Evolutionary conservation across 2,888 invertebrate species (phyloP).

Genomic region (Hypena proboscidalis): DNA sequence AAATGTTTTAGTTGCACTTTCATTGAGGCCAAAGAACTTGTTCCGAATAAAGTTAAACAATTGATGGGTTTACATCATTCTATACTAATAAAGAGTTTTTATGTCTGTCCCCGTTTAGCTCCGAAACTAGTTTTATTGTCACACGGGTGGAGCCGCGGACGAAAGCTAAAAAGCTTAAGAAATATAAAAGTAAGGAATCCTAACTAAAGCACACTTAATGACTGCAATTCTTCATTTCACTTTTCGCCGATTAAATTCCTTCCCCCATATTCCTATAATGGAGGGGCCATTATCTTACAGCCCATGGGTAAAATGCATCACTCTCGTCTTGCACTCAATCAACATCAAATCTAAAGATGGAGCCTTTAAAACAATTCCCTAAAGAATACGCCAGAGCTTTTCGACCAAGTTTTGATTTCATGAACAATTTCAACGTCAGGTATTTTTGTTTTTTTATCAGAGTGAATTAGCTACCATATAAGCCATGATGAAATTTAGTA

Average conservation of each 20-base stretch:
- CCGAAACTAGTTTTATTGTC: too few species aligned
- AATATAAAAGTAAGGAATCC: constrained; percentile 10
- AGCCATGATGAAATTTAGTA: too few species aligned
- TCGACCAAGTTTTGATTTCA: constrained; percentile 31
- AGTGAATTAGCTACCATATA: background rate
- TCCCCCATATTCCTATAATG: too few species aligned
- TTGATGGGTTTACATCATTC: too few species aligned
- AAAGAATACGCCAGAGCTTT: constrained; percentile 44
- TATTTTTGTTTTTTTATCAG: constrained; percentile 4
- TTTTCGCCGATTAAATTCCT: background rate
- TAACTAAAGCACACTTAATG: constrained; percentile 21
- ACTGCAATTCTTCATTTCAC: constrained; percentile 6
- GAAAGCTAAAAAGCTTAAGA: background rate
- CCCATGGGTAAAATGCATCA: constrained; percentile 24
- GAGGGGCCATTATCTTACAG: too few species aligned
- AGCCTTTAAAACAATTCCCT: constrained; percentile 40
- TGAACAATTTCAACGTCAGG: constrained; percentile 42
- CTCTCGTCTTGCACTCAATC: constrained; percentile 21
- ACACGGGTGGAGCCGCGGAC: too few species aligned
- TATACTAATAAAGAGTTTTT: too few species aligned
- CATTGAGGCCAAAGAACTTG: too few species aligned
- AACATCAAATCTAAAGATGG: constrained; percentile 24
- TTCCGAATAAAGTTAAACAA: too few species aligned
- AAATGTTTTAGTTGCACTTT: too few species aligned
- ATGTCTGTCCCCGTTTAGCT: too few species aligned